Base-by-base conservation (phyloP, 2,888 invertebrate species). In the Zygogramma bicolorata region DNA sequence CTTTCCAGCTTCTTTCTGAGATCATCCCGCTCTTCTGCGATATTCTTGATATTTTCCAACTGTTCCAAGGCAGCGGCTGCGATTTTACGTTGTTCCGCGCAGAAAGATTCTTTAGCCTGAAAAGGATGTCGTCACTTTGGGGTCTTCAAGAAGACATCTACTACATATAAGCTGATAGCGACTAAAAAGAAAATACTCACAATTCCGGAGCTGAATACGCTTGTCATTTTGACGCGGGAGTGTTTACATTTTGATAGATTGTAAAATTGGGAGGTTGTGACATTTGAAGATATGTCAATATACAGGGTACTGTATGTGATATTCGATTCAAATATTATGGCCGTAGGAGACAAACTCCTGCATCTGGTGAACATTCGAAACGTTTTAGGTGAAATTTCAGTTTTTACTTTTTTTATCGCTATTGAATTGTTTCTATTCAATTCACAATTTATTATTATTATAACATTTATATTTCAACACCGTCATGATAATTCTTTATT, bases 51-150 rank as follows among this genome's bases (percentile, higher is more conserved):
- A 60, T 77, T 81, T 73, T 86, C 86, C 60, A 86, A 76, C 71
- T 86, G 81, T 71, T 84, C 81, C 57, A 86, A 78, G 2, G 86
- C 85, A 57, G 75, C 79, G 20, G 76, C 69, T 25, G 82, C 79
- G 62, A 79, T 75, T 65, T 78, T 79, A 20, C 77, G 77, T 76
- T 85, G 84, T 69, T 83, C 80, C n/a, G 79, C 77, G 65, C 82
- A 80, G 73, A 83, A 84, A 2, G 80, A 80, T 73, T 83, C 79
- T 75, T 81, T 81, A 20, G 81, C 81, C 85, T 85, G 75, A 74
- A 65, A 68, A 65, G 27, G 13, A 53, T 25, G 31, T 8, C 46
- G 20, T 20, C 20, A 60, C 25, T 42, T 13, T 34, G 29, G 8
- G 49, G 15, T 62, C 31, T 59, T 31, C 6, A 18, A 3, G 1